Evolutionary conservation across 2,113 vertebrate genomes (phyloP).

Genomic region (Colossoma macropomum): DNA sequence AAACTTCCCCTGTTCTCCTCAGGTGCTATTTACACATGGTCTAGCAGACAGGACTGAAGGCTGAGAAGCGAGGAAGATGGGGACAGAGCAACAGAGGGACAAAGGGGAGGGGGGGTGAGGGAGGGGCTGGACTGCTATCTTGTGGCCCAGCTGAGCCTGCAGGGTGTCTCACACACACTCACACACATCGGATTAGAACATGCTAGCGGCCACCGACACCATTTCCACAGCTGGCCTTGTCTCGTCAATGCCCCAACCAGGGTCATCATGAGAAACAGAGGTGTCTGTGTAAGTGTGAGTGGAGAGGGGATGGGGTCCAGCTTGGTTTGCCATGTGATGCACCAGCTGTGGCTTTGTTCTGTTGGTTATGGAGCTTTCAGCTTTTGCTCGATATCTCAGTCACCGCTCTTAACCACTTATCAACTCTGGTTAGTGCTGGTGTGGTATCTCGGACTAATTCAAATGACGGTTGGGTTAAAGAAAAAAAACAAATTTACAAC

Average conservation of each 20-base stretch:
- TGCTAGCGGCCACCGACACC: slow-evolving; percentile 65
- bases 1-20: slow-evolving; percentile 40
- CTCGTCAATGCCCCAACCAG: slow-evolving; percentile 12
- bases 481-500: too few relatives aligned
- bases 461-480: too few relatives aligned
- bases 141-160: slow-evolving; percentile 63
- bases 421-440: too few relatives aligned
- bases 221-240: slow-evolving; percentile 65
- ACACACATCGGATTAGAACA: slow-evolving; percentile 62
- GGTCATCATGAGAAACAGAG: slow-evolving; percentile 29
- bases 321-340: slow-evolving; percentile 19
- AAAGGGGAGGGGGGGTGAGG: slow-evolving; percentile 35
- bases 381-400: slow-evolving; percentile 8
- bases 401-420: too few relatives aligned
- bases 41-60: slow-evolving; percentile 6
- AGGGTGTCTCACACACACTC: slow-evolving; percentile 42
- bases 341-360: not conserved
- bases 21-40: slow-evolving; percentile 31
- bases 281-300: not conserved
- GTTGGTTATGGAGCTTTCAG: not conserved
- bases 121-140: slow-evolving; percentile 53
- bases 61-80: slow-evolving; percentile 1
- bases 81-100: not conserved
- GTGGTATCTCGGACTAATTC: too few relatives aligned
- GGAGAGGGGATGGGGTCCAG: not conserved